Conservation (phyloP, 2,797 vertebrate species). For the Cirrhinus mrigala region DNA sequence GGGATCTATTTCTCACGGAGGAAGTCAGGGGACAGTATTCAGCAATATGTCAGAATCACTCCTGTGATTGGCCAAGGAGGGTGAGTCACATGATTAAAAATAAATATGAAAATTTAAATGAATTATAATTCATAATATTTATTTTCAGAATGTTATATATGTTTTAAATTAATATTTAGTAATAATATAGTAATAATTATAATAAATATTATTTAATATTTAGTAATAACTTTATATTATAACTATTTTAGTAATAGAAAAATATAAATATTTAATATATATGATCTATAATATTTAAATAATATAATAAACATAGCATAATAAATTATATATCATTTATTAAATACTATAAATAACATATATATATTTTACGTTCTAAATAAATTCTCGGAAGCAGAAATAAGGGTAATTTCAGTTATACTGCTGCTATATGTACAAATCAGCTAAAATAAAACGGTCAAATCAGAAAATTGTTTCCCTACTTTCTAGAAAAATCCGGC, state of each 20-base stretch:
- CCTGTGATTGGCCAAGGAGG: constrained; percentile 94
- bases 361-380: background rate
- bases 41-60: constrained; percentile 93
- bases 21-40: constrained; percentile 93
- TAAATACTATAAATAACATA: no score
- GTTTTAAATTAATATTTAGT: background rate
- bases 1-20: constrained; percentile 90
- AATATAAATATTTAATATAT: background rate
- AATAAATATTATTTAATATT: no score
- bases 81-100: constrained; percentile 75
- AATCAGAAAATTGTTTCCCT: background rate
- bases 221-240: no score
- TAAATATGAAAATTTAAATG: background rate
- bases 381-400: background rate
- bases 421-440: background rate
- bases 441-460: background rate
- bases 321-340: background rate
- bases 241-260: background rate
- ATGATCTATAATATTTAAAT: background rate
- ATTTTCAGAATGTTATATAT: background rate
- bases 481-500: constrained; percentile 90
- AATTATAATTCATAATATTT: background rate
- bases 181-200: no score
- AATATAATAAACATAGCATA: background rate
- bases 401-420: background rate